Percentiles rank a stretch among this genome's conserved stretches.
Evolutionary conservation across 2,888 invertebrate species (phyloP).

Genomic region (Megastigmus dorsalis): DNA sequence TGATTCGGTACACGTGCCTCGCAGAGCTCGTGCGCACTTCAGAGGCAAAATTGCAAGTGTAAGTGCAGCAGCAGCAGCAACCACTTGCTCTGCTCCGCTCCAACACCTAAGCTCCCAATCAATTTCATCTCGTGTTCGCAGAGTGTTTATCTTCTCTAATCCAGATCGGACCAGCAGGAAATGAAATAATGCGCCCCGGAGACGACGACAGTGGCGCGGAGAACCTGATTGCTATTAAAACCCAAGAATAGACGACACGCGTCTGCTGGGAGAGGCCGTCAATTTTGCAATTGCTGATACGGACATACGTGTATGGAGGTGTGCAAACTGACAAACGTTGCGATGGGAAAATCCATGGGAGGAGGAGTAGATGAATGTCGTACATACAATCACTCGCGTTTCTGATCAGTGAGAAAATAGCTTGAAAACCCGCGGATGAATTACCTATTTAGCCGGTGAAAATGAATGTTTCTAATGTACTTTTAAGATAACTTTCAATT

Average conservation of each 20-base stretch:
- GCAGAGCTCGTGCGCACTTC: neutral
- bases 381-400: no score
- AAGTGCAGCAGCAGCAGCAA: no score
- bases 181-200: slow-evolving; percentile 15
- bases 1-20: slow-evolving; percentile 19
- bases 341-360: slow-evolving; percentile 24
- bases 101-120: slow-evolving; percentile 1
- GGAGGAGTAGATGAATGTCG: no score
- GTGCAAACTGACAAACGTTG: neutral
- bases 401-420: neutral
- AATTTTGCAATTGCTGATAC: slow-evolving; percentile 29
- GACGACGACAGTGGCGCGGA: neutral
- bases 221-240: neutral
- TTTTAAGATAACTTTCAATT: no score
- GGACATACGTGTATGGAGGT: neutral
- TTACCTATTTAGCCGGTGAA: no score
- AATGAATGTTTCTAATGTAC: neutral
- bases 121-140: slow-evolving; percentile 3
- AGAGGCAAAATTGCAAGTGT: neutral
- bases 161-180: slow-evolving; percentile 22
- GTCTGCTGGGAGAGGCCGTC: neutral
- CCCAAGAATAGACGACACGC: neutral
- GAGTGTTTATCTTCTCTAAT: slow-evolving; percentile 22
- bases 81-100: neutral
- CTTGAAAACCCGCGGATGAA: neutral